Conservation (phyloP, 1,140 invertebrate genomes). For the Heliconius melpomene region DNA sequence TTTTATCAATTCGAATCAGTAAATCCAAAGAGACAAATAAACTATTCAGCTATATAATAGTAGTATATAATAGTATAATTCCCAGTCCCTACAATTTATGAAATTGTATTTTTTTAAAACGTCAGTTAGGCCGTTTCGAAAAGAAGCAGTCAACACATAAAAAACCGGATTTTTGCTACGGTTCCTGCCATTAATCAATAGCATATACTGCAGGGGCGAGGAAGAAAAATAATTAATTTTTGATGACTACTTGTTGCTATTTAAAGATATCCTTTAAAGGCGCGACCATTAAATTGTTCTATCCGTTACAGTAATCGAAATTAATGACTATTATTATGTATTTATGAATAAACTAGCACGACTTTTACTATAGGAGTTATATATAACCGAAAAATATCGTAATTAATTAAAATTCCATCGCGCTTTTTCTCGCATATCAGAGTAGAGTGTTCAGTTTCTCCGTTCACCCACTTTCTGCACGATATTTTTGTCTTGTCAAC, state of each 20-base stretch:
- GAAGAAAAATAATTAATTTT: slow-evolving; percentile 1
- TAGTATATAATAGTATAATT: too few species aligned
- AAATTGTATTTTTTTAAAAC: background rate
- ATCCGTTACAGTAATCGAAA: background rate
- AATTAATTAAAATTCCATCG: too few species aligned
- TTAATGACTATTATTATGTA: background rate
- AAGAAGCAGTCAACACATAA: background rate
- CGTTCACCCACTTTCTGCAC: too few species aligned
- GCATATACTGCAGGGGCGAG: background rate
- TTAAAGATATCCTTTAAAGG: background rate
- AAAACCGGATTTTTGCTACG: background rate
- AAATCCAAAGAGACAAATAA: too few species aligned
- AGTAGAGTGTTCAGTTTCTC: too few species aligned
- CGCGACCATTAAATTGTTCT: background rate
- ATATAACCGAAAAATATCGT: too few species aligned
- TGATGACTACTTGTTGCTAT: slow-evolving; percentile 8
- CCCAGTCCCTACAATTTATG: too few species aligned
- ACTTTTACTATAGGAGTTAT: too few species aligned
- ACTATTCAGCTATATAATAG: too few species aligned
- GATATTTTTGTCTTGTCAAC: too few species aligned
- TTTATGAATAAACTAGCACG: background rate
- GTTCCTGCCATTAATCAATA: background rate
- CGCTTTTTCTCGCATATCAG: too few species aligned
- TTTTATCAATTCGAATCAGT: too few species aligned
- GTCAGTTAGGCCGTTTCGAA: background rate